Evolutionary conservation across 1,140 invertebrate genomes (phyloP), one percentile per base, ranked within the genome.

Genomic region (Drosophila miranda): DNA sequence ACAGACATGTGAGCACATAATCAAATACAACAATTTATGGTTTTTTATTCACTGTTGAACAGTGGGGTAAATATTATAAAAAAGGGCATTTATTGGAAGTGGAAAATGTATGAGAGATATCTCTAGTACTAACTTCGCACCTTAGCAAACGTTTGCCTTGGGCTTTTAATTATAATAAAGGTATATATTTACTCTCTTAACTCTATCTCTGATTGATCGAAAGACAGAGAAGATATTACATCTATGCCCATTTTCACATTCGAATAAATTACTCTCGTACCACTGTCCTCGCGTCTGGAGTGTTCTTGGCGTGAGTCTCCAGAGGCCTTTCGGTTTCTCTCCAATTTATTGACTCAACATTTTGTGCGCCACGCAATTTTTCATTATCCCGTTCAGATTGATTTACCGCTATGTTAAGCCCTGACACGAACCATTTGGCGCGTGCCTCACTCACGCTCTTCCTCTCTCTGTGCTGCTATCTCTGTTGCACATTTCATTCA

Each of bases 401-500:
- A 68, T 68, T 68, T 68, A 68, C 64, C 62, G 66, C 51, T 46
- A 19, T 41, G 61, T 48, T 67, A 42, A 67, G 64, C 30, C 43
- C 42, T 6, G 61, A 68, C 59, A 3, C 58, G 19, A 63, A 48
- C 52, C 58, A 30, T 51, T 19, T 52, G 52, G 57, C 52, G 46
- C 46, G 28, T 42, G 42, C 45, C 51, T 38, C 19, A 26, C 11
- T 28, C n/a, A 43, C 21, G 23, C 30, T 49, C 13, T 19, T 58
- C 56, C 46, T 41, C 46, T 58, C 52, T 8, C 5, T 11, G 21
- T n/a, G 23, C 38, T 44, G 34, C 62, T 51, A 26, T 56, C 62
- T 28, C 44, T 42, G 34, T 68, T 56, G 28, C 43, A 55, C 26
- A 52, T 61, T 75, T 75, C 73, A 75, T 75, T 75, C 73, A 78